A percentile compares a stretch with the other conserved stretches of the same genome.
Conservation (phyloP, 2,797 vertebrate genomes). For the Acropternis orthonyx region DNA sequence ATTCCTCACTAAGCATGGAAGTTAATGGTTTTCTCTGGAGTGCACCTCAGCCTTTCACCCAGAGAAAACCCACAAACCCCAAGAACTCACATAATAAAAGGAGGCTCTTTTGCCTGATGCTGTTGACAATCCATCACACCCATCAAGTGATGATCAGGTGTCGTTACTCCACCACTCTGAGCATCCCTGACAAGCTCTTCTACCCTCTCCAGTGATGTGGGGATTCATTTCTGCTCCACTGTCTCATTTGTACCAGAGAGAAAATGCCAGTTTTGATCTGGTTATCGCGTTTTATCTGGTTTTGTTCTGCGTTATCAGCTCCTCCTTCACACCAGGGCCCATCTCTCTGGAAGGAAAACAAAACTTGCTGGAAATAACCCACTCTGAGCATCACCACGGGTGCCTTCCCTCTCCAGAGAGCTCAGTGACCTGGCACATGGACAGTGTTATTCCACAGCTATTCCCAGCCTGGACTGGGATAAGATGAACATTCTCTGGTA, state of each 20-base stretch:
- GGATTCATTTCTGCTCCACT: background rate
- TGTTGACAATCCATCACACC: background rate
- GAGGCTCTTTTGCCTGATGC: background rate
- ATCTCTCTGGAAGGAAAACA: background rate
- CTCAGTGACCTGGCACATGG: fast-evolving
- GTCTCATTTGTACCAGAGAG: background rate
- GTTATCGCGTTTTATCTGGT: background rate
- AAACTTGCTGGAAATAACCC: background rate
- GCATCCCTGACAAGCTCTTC: background rate
- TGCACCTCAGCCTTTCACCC: background rate
- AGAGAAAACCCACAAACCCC: background rate
- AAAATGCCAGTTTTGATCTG: background rate
- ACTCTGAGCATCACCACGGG: background rate
- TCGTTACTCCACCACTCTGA: fast-evolving
- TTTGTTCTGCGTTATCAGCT: background rate
- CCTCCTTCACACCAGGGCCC: background rate
- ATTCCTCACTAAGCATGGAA: background rate
- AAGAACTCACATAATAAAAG: background rate
- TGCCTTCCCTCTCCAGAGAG: background rate
- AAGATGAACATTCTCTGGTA: background rate
- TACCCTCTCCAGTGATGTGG: fast-evolving
- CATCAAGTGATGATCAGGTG: fast-evolving
- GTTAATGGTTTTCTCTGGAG: background rate
- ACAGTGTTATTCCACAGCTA: fast-evolving
- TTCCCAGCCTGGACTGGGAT: background rate